Percentiles rank a stretch among this genome's conserved stretches.
Conservation (phyloP, 1,140 invertebrate species). For the Lanistes nyassanus region DNA sequence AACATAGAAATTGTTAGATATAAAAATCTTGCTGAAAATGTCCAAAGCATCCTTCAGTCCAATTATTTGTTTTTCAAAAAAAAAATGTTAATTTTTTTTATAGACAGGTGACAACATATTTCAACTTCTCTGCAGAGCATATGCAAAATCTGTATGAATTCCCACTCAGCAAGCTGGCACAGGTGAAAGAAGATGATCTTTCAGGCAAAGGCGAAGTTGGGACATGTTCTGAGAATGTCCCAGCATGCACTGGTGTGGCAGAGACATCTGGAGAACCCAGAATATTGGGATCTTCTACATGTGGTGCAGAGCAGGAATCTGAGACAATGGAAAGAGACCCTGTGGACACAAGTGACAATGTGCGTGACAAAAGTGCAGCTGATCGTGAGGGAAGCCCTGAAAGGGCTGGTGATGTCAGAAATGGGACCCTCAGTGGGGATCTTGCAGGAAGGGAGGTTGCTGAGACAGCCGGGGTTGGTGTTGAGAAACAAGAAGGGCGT, state of each 20-base stretch:
- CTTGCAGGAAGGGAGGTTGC: background rate
- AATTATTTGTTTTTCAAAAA: background rate
- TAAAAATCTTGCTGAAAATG: background rate
- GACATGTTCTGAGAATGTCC: background rate
- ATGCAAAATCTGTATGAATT: constrained; percentile 5
- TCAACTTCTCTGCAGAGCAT: constrained; percentile 19
- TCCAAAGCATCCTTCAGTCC: background rate
- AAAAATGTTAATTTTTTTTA: no score
- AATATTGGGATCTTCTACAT: no score
- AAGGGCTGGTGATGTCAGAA: background rate
- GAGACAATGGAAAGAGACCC: background rate
- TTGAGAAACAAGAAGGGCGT: background rate
- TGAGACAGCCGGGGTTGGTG: background rate
- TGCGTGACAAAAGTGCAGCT: background rate
- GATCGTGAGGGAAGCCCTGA: background rate
- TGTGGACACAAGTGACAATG: background rate
- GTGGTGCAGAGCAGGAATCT: background rate
- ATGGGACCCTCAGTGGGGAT: background rate
- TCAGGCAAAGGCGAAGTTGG: no score
- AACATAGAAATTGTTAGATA: background rate
- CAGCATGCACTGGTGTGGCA: background rate
- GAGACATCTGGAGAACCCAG: no score
- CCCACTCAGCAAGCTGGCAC: constrained; percentile 19
- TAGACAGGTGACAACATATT: constrained; percentile 5
- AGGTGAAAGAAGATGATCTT: constrained; percentile 1